Conservation (phyloP, 1,140 invertebrate genomes). For the Panulirus ornatus region DNA sequence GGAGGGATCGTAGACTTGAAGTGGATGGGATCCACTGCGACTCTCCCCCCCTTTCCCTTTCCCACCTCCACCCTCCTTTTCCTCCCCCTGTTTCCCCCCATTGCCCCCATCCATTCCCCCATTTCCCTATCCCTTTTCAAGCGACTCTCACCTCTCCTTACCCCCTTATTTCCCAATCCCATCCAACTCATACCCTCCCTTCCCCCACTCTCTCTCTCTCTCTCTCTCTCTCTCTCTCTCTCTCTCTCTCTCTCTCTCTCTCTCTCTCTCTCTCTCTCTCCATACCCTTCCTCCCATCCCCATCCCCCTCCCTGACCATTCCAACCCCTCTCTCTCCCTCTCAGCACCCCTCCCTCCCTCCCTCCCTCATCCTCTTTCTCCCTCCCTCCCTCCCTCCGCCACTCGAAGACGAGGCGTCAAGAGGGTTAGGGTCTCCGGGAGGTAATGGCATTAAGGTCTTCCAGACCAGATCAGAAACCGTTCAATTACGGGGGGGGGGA, state of each 20-base stretch:
- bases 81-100: background rate
- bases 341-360: background rate
- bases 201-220: background rate
- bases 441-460: no score
- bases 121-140: background rate
- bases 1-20: no score
- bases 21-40: no score
- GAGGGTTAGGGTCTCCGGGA: no score
- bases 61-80: background rate
- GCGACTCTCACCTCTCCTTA: background rate
- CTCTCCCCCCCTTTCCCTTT: no score
- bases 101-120: no score
- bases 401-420: no score
- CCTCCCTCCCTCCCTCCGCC: background rate
- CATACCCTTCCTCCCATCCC: background rate
- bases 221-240: background rate
- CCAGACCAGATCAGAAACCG: no score
- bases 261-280: background rate
- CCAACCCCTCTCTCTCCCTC: background rate
- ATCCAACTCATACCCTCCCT: background rate
- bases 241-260: conserved; percentile 10
- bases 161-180: background rate
- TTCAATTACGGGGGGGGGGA: no score
- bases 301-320: background rate
- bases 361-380: background rate